Conservation (phyloP, 2,888 invertebrate genomes). For the Amphiduros pacificus region DNA sequence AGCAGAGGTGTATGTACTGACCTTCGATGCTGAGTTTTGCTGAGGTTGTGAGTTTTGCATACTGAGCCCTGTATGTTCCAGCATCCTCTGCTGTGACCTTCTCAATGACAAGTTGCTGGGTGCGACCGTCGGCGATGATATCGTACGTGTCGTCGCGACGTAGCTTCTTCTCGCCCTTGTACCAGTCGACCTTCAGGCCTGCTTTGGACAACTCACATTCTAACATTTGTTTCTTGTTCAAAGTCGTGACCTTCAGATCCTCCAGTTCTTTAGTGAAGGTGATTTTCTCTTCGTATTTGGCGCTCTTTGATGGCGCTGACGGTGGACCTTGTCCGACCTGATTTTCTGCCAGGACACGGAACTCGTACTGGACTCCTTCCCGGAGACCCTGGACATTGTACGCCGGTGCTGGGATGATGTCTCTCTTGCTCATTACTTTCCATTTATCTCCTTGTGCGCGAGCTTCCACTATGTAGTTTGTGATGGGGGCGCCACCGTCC, state of each 20-base stretch:
- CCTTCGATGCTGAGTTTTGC: conserved; percentile 50
- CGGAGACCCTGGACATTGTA: conserved; percentile 69
- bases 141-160: conserved; percentile 24
- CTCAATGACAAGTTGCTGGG: conserved; percentile 82
- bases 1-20: conserved; percentile 23
- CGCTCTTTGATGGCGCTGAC: conserved; percentile 20
- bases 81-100: conserved; percentile 70
- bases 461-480: conserved; percentile 32
- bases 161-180: conserved; percentile 27
- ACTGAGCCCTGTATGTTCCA: conserved; percentile 42
- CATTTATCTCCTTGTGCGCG: conserved; percentile 37
- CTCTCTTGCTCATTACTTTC: conserved; percentile 36
- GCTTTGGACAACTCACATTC: conserved; percentile 82
- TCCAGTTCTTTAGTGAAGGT: conserved; percentile 48
- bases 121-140: conserved; percentile 25
- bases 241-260: conserved; percentile 45
- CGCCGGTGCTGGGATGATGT: conserved; percentile 37
- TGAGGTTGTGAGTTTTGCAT: conserved; percentile 43
- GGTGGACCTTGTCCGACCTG: conserved; percentile 83
- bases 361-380: conserved; percentile 89
- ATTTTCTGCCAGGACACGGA: conserved; percentile 83
- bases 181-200: conserved; percentile 78
- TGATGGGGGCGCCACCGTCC: conserved; percentile 30
- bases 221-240: conserved; percentile 59
- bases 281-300: conserved; percentile 36